Conservation (phyloP, 2,888 invertebrate species). For the Limnephilus auricula region DNA sequence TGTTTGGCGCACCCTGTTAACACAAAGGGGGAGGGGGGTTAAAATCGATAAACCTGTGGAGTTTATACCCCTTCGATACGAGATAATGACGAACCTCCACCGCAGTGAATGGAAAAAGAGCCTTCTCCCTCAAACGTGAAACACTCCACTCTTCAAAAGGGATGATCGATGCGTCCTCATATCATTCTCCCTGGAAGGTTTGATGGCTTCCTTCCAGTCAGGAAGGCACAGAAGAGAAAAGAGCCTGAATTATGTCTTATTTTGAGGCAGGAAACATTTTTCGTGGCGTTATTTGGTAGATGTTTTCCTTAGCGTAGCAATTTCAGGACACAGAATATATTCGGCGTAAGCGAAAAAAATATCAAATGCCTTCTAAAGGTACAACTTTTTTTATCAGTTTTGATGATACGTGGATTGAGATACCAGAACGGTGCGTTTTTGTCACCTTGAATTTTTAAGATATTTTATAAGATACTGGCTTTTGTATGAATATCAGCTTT, state of each 20-base stretch:
- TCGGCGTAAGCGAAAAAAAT: neutral
- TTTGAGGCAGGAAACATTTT: constrained; percentile 5
- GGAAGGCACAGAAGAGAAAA: constrained; percentile 17
- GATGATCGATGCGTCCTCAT: constrained; percentile 54
- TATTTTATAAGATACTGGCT: neutral
- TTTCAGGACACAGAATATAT: neutral
- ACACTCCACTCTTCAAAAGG: constrained; percentile 12
- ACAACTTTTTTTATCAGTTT: neutral
- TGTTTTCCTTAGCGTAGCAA: neutral
- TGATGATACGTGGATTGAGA: neutral
- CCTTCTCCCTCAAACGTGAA: constrained; percentile 27
- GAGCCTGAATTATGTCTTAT: constrained; percentile 25
- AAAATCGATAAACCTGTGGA: constrained; percentile 50
- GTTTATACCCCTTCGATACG: constrained; percentile 34
- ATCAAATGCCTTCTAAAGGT: neutral
- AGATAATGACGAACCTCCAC: constrained; percentile 42
- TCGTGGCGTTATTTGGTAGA: neutral
- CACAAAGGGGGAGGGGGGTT: constrained; percentile 6
- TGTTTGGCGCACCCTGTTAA: constrained; percentile 17
- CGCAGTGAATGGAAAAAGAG: constrained; percentile 33
- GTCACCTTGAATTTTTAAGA: neutral
- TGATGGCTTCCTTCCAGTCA: constrained; percentile 38
- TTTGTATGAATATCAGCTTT: neutral
- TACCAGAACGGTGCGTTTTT: neutral
- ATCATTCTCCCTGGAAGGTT: constrained; percentile 20